phyloP scores from a whole-genome alignment of 2,113 vertebrate species.

The Oncorhynchus masou region DNA sequence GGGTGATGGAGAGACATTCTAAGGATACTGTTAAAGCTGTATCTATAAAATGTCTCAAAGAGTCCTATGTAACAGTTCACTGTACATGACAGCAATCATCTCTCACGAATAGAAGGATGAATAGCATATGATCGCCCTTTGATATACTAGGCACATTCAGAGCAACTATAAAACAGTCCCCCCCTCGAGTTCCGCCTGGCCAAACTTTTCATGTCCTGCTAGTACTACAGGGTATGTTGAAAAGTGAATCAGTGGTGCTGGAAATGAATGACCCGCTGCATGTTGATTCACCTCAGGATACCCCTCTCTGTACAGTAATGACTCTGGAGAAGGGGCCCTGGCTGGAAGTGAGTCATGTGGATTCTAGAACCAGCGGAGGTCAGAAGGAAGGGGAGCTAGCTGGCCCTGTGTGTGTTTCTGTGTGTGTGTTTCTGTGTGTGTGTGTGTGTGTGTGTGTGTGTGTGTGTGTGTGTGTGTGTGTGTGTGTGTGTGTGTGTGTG shows the following conservation, averaged over 20 bases:
- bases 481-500: no score
- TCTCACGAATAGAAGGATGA: not conserved
- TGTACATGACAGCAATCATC: no score
- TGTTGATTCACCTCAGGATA: constrained; percentile 26
- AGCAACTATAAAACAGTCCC: not conserved
- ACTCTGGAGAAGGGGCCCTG: constrained; percentile 17
- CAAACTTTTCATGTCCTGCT: not conserved
- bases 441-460: no score
- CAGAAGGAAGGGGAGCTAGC: not conserved
- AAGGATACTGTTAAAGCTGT: not conserved
- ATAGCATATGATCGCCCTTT: not conserved
- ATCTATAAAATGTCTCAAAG: not conserved
- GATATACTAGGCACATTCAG: no score
- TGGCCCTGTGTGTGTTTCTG: not conserved
- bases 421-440: no score
- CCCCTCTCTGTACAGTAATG: constrained; percentile 9
- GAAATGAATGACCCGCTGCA: not conserved
- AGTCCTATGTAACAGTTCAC: not conserved
- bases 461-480: no score
- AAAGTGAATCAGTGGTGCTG: constrained; percentile 22
- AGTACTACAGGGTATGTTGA: not conserved
- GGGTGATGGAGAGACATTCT: not conserved
- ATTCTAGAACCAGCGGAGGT: not conserved
- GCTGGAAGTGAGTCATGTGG: not conserved
- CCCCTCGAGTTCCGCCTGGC: no score